These are phyloP conservation scores for Ceryle rudis DNA, from an alignment of 2,797 vertebrate genomes.

Conservation along the genomic window DNA sequence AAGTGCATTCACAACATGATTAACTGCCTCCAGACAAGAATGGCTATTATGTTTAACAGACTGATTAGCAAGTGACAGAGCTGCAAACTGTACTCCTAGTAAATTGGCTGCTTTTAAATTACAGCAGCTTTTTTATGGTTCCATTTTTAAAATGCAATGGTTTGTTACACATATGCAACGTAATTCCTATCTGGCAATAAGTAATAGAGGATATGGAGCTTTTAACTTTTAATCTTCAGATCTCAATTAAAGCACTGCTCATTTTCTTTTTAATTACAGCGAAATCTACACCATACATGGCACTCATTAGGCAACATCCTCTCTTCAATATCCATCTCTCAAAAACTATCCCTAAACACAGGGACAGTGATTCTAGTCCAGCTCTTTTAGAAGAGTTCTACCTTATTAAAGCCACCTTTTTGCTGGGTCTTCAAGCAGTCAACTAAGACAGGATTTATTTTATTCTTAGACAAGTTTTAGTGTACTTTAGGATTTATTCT, in stretches of 20 bases:
- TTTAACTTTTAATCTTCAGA: conserved; percentile 54
- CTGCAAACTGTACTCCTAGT: conserved; percentile 68
- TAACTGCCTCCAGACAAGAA: conserved; percentile 78
- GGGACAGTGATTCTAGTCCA: not conserved
- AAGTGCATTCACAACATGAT: conserved; percentile 79
- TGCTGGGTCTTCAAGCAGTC: not conserved
- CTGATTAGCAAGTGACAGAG: conserved; percentile 76
- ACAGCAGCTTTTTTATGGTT: conserved; percentile 69
- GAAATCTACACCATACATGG: not conserved
- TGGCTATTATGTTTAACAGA: conserved; percentile 79
- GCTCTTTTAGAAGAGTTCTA: not conserved
- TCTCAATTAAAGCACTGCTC: conserved; percentile 66
- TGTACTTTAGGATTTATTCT: not conserved
- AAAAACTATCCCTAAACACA: not conserved
- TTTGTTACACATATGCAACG: conserved; percentile 66
- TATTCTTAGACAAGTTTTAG: not conserved
- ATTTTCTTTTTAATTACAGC: conserved; percentile 70
- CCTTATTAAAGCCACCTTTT: not conserved
- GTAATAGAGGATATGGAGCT: conserved; percentile 42
- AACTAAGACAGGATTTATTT: not conserved
- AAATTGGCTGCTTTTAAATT: conserved; percentile 79
- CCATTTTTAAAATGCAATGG: conserved; percentile 69
- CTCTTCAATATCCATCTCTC: not conserved
- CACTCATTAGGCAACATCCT: not conserved
- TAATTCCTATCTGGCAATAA: conserved; percentile 60